Base-by-base conservation (phyloP, 2,797 vertebrate genomes). In the Heliangelus exortis region DNA sequence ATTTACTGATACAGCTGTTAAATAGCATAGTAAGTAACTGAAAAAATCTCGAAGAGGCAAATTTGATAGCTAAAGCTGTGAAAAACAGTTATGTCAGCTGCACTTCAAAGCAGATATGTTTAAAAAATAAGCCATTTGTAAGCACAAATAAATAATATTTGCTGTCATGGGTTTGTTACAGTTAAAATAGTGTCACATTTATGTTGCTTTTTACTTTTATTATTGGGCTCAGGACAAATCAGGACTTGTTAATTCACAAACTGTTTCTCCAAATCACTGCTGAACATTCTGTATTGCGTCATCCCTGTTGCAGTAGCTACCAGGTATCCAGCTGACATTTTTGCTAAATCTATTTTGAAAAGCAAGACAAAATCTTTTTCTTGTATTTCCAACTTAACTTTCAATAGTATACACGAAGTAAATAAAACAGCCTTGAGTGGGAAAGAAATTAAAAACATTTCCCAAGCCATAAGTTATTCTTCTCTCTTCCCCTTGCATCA, bases 361-460 rank as follows among this genome's bases (percentile, higher is more conserved):
- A 59, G 20, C 10, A 53, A 51, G 45, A n/a, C 7, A 71, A 51
- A 69, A 55, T 50, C 7, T 73, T 69, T 86, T 88, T 62, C n/a
- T 92, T 81, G 36, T 1, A 6, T 87, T 88, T 87, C 53, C 36
- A 59, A 19, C 33, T 74, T 48, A 39, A 87, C 75, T 84, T 86
- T 84, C 39, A 34, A 26, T 69, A 77, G 43, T 0, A 0, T 62
- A n/a, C 10, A 34, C 55, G 55, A 54, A 54, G 5, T 34, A 41
- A 74, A 47, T 1, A 1, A 62, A 81, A 19, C 20, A 71, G 20
- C n/a, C 20, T 86, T 62, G 61, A 55, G n/a, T 75, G 45, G 28
- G 39, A 63, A 59, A 51, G n/a, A 77, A 88, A 33, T 83, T 50
- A 58, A 93, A 89, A 89, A 25, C 20, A 12, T 59, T 71, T 20